Evolutionary conservation across 2,888 invertebrate species (phyloP).

Genomic region (Melinaea menophilus): DNA sequence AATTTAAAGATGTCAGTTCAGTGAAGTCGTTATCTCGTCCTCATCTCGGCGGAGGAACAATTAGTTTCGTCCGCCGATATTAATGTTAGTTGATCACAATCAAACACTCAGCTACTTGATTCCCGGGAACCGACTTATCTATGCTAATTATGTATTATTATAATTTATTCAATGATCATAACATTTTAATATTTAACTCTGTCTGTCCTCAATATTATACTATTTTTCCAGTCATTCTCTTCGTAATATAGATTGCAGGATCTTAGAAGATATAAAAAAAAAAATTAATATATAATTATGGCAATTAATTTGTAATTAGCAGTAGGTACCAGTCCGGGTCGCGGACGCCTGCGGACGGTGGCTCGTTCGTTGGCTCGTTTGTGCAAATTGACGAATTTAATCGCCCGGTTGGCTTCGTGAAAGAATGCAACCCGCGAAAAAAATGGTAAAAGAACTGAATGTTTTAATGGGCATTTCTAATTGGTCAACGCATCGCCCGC

Average conservation of each 20-base stretch:
- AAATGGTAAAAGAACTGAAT: constrained; percentile 49
- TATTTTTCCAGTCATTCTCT: too few species aligned
- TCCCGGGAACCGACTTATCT: not conserved
- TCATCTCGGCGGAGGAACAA: constrained; percentile 4
- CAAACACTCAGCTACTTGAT: not conserved
- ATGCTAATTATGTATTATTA: not conserved
- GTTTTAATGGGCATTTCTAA: constrained; percentile 70
- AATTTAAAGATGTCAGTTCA: constrained; percentile 7
- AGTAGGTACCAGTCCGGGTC: too few species aligned
- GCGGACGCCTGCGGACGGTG: constrained; percentile 11
- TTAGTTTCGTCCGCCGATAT: constrained; percentile 9
- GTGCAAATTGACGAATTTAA: constrained; percentile 66
- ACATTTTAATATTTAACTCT: not conserved
- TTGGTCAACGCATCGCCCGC: constrained; percentile 54
- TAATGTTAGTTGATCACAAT: constrained; percentile 9
- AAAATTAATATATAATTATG: too few species aligned
- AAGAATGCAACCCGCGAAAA: constrained; percentile 59
- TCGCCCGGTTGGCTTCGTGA: constrained; percentile 64
- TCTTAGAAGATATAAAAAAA: too few species aligned
- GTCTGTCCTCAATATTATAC: too few species aligned
- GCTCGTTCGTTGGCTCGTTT: constrained; percentile 30
- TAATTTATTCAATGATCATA: constrained; percentile 2
- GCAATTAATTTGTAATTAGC: too few species aligned
- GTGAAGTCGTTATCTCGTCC: not conserved
- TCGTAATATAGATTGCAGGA: too few species aligned